Conservation (phyloP, 2,888 invertebrate genomes). For the Chamaedrilus cognettii region DNA sequence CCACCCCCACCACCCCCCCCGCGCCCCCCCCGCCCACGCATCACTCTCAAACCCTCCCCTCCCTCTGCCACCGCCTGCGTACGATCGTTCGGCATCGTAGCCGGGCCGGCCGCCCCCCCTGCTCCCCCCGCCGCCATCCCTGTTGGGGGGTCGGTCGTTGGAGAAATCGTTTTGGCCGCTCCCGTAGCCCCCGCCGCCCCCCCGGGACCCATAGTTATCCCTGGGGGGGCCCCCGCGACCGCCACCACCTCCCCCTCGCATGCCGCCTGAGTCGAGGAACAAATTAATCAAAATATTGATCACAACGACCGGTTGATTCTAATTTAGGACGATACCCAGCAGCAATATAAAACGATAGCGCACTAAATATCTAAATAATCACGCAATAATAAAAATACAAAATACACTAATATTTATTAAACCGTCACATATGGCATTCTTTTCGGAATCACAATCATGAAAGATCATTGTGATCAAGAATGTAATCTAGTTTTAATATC, state of each 20-base stretch:
- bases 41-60: conserved; percentile 3
- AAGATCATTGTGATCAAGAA: no score
- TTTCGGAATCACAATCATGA: no score
- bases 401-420: no score
- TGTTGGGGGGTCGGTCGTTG: conserved; percentile 40
- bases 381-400: no score
- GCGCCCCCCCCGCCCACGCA: conserved; percentile 8
- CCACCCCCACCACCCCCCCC: conserved; percentile 16
- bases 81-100: conserved; percentile 45
- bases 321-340: no score
- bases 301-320: no score
- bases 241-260: conserved; percentile 34
- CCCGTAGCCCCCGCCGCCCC: conserved; percentile 1
- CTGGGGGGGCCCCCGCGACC: conserved; percentile 31
- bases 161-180: no score
- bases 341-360: no score
- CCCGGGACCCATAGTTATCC: conserved; percentile 30
- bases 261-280: conserved; percentile 33
- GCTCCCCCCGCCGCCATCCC: conserved; percentile 50
- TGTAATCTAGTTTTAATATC: no score
- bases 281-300: not conserved
- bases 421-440: no score
- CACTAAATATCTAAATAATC: no score
- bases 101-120: conserved; percentile 4
- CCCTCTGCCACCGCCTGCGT: conserved; percentile 8